phyloP scores from a whole-genome alignment of 2,888 invertebrate genomes.

The Lasioglossum morio region DNA sequence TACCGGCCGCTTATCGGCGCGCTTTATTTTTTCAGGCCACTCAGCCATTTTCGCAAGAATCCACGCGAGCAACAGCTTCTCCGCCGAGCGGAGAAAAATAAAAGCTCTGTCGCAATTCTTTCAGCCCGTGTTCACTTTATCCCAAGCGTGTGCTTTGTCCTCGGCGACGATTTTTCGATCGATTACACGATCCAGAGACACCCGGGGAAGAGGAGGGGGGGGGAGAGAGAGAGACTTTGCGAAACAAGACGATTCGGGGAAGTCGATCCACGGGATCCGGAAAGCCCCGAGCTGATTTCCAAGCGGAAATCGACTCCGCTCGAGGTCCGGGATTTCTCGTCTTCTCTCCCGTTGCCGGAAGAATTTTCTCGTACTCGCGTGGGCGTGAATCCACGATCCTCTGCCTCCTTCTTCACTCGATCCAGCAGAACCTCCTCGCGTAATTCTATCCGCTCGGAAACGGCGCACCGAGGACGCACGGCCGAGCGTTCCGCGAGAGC shows the following conservation, averaged over 20 bases:
- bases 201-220: background rate
- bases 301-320: slow-evolving; percentile 13
- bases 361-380: slow-evolving; percentile 1
- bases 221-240: too few relatives aligned
- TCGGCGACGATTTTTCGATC: slow-evolving; percentile 1
- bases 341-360: background rate
- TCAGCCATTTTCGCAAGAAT: slow-evolving; percentile 82
- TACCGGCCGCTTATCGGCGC: slow-evolving; percentile 78
- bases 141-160: too few relatives aligned
- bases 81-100: slow-evolving; percentile 39
- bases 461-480: background rate
- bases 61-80: slow-evolving; percentile 54
- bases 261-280: background rate
- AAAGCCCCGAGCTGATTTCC: background rate
- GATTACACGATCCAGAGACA: background rate
- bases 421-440: background rate
- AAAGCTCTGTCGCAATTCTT: slow-evolving; percentile 57
- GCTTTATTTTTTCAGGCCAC: slow-evolving; percentile 83
- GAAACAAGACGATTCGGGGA: background rate
- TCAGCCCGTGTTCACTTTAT: background rate
- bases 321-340: background rate
- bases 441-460: background rate
- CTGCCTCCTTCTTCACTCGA: background rate
- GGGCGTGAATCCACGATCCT: background rate
- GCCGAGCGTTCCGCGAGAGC: slow-evolving; percentile 1